Evolutionary conservation across 2,113 vertebrate species (phyloP).

Genomic region (Vidua chalybeata): DNA sequence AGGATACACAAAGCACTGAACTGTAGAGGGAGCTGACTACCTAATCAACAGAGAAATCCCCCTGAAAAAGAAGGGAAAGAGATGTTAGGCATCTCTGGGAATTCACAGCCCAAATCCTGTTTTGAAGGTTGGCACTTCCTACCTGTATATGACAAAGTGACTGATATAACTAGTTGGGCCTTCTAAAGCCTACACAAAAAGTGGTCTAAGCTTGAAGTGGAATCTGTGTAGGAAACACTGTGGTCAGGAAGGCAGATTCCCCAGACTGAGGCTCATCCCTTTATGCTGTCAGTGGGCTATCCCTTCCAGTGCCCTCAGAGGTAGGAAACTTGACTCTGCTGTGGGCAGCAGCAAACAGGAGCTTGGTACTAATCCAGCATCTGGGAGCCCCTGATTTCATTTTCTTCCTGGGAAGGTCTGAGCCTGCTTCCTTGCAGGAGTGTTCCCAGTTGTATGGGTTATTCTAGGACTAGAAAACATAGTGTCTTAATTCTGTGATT

Average conservation of each 20-base stretch:
- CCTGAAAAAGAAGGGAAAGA: not conserved
- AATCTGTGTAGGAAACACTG: not conserved
- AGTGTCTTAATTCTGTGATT: not conserved
- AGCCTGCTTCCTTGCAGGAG: not conserved
- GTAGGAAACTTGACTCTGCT: not conserved
- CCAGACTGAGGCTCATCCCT: not conserved
- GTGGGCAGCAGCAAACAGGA: not conserved
- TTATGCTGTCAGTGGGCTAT: fast-evolving
- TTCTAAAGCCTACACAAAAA: not conserved
- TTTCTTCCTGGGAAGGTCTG: not conserved
- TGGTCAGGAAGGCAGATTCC: not conserved
- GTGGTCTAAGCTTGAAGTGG: not conserved
- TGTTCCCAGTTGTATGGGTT: not conserved
- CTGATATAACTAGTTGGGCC: not conserved
- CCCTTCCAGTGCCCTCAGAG: not conserved
- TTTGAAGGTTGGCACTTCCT: not conserved
- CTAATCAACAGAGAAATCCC: not conserved
- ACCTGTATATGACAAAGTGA: not conserved
- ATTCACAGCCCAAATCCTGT: not conserved
- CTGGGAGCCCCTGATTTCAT: not conserved
- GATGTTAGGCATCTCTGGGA: not conserved
- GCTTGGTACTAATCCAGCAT: not conserved
- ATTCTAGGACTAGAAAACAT: not conserved
- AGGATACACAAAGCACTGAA: not conserved
- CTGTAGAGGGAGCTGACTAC: not conserved